phyloP scores from a whole-genome alignment of 1,140 invertebrate species.

The Cherax quadricarinatus region DNA sequence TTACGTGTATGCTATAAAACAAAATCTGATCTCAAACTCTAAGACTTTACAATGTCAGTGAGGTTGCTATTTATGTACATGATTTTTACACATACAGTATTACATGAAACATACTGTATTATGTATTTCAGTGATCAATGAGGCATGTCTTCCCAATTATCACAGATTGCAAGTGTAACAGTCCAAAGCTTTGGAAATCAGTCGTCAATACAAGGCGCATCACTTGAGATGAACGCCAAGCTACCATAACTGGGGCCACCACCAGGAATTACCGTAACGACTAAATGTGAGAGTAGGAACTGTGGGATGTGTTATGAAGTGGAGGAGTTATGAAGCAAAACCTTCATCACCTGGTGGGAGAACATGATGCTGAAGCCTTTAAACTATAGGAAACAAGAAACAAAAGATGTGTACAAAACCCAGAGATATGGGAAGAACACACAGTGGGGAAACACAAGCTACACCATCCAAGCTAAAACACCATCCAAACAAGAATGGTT shows the following conservation, averaged over 20 bases:
- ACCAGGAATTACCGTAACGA: background rate
- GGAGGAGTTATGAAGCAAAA: background rate
- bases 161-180: slow-evolving; percentile 47
- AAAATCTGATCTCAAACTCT: background rate
- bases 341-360: background rate
- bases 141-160: slow-evolving; percentile 42
- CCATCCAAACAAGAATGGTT: slow-evolving; percentile 2
- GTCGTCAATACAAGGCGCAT: slow-evolving; percentile 20
- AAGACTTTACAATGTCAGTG: background rate
- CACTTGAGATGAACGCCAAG: background rate
- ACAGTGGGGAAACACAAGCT: background rate
- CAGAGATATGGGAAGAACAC: background rate
- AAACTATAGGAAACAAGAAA: background rate
- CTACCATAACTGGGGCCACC: slow-evolving; percentile 24
- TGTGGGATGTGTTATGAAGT: background rate
- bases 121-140: slow-evolving; percentile 33
- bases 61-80: slow-evolving; percentile 1
- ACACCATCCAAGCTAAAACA: slow-evolving; percentile 3
- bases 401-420: background rate
- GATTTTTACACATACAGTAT: background rate
- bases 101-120: slow-evolving; percentile 16
- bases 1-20: no score
- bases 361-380: slow-evolving; percentile 1
- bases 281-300: slow-evolving; percentile 8
- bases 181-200: slow-evolving; percentile 52